Evolutionary conservation across 2,113 vertebrate species (phyloP).

Genomic region (Arvicanthis niloticus): DNA sequence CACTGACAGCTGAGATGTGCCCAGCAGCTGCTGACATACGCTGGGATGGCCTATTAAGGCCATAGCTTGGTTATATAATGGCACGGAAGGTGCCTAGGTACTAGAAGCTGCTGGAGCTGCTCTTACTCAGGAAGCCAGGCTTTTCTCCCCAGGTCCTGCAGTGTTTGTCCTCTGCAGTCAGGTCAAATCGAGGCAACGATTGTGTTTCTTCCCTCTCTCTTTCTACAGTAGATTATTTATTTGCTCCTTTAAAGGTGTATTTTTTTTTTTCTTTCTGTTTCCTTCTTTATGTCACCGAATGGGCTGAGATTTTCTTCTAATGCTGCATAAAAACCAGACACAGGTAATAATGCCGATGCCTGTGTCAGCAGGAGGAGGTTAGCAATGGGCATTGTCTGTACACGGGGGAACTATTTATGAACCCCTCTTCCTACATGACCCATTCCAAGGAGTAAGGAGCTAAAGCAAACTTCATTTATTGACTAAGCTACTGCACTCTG

Average conservation of each 20-base stretch:
- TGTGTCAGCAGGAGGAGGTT: constrained; percentile 12
- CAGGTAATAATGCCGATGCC: not conserved
- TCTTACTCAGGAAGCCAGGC: constrained; percentile 37
- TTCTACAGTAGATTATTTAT: constrained; percentile 18
- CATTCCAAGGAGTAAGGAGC: constrained; percentile 42
- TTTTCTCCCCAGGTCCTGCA: constrained; percentile 18
- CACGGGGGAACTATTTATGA: constrained; percentile 36
- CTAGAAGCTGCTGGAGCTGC: constrained; percentile 34
- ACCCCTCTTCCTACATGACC: constrained; percentile 1
- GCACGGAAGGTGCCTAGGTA: constrained; percentile 28
- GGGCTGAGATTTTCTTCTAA: constrained; percentile 21
- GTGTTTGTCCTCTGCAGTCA: constrained; percentile 10
- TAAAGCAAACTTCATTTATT: constrained; percentile 69
- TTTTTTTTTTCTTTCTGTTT: not conserved
- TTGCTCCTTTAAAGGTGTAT: not conserved
- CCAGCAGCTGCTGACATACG: constrained; percentile 63
- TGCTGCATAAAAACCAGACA: not conserved
- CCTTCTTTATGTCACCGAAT: not conserved
- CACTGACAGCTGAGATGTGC: constrained; percentile 69
- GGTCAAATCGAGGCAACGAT: constrained; percentile 45
- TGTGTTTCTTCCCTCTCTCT: not conserved
- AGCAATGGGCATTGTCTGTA: constrained; percentile 60
- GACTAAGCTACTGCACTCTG: not conserved
- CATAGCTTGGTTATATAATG: constrained; percentile 69
- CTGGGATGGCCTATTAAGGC: constrained; percentile 47